Percentiles rank a stretch among this genome's conserved stretches.
Evolutionary conservation across 2,113 vertebrate genomes (phyloP).

Genomic region (Neopipo cinnamomea): DNA sequence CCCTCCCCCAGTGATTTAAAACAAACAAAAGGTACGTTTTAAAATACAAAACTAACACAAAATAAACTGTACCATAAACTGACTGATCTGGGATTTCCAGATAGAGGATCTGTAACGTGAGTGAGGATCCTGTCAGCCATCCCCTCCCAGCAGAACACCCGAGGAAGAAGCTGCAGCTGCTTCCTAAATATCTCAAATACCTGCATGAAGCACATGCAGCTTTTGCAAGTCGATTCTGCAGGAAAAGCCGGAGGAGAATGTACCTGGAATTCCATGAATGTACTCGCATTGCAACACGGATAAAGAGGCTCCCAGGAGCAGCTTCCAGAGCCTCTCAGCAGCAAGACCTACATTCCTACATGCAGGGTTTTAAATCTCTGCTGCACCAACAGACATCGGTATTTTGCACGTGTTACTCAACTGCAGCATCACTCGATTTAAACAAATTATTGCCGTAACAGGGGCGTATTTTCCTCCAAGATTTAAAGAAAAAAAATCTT

Average conservation of each 20-base stretch:
- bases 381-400: background rate
- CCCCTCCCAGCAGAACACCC: background rate
- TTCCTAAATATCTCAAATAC: background rate
- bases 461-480: background rate
- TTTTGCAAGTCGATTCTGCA: background rate
- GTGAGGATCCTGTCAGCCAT: background rate
- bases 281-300: background rate
- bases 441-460: background rate
- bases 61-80: background rate
- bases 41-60: background rate
- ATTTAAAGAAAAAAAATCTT: background rate
- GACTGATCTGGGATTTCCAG: background rate
- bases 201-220: background rate
- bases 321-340: background rate
- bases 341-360: background rate
- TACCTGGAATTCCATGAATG: slow-evolving; percentile 36
- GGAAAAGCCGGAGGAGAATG: slow-evolving; percentile 21
- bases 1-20: fast-evolving
- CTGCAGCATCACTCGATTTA: background rate
- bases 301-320: background rate
- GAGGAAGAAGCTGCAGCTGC: background rate
- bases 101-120: too few relatives aligned
- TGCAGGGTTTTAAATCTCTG: background rate
- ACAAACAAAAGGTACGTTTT: background rate
- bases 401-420: background rate